Evolutionary conservation across 2,797 vertebrate genomes (phyloP), one percentile per base, ranked within the genome.

Genomic region (Coranthus polyacanthus): DNA sequence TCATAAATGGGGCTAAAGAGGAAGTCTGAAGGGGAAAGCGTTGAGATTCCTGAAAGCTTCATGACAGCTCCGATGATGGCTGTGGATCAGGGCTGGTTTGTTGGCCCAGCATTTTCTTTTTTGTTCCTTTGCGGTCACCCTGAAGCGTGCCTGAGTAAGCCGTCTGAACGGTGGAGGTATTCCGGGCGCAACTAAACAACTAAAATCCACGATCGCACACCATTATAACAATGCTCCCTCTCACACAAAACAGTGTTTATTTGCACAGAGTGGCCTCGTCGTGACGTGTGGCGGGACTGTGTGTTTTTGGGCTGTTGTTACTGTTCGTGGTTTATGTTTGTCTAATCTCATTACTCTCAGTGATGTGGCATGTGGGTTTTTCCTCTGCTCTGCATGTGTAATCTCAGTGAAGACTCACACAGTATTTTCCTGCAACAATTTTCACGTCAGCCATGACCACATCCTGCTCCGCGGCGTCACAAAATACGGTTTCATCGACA

Each of bases 141-240:
- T 77, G 72, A 88, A 92, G 87, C 63, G 62, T 89, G 84, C 65
- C 81, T 57, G 72, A 78, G 67, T 71, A 46, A 82, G 74, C 78
- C 70, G n/a, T 74, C 61, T 80, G 87, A 89, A 84, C 89, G 88
- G 89, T 76, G 57, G 78, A 85, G 67, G 63, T 58, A 60, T 53
- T 76, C 55, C 41, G 56, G 53, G 47, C 10, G 38, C 59, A 70
- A 77, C 68, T 36, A 12, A 36, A 41, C 58, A 76, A 71, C 77
- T 79, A 71, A 71, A 83, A 79, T 67, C 71, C 42, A 39, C 4
- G 6, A 45, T 39, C 26, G 20, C 61, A 65, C 66, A 81, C 0
- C 21, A 76, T 58, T 57, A 59, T 57, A 66, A 42, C 22, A 42
- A 43, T 3, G 58, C n/a, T 46, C 54, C 53, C 45, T 45, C 53